A percentile compares a stretch with the other conserved stretches of the same genome.
phyloP scores from a whole-genome alignment of 2,797 vertebrate genomes.

The Pangasius macronema region DNA sequence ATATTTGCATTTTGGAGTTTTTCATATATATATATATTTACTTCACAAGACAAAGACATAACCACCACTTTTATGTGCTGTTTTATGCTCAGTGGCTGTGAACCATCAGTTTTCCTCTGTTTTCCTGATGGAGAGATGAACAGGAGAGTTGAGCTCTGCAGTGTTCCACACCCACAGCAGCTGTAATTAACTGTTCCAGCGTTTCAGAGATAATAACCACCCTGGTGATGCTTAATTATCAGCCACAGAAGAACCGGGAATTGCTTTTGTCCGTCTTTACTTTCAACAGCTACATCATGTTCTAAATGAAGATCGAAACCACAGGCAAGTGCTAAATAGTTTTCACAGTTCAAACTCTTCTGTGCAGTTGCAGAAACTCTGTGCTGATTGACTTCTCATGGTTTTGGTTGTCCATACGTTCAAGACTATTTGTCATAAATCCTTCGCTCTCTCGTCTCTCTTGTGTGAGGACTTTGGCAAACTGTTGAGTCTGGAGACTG shows the following conservation, averaged over 20 bases:
- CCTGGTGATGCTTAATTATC: conserved; percentile 48
- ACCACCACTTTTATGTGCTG: neutral
- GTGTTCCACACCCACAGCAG: conserved; percentile 42
- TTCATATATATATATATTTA: neutral
- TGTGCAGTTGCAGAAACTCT: neutral
- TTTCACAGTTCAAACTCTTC: neutral
- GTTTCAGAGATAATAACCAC: conserved; percentile 46
- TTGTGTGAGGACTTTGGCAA: neutral
- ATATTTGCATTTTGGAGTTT: neutral
- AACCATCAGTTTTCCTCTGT: conserved; percentile 11
- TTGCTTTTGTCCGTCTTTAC: conserved; percentile 43
- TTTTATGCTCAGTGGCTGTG: neutral
- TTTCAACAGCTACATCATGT: conserved; percentile 20
- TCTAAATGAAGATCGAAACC: conserved; percentile 24
- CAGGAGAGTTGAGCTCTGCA: conserved; percentile 37
- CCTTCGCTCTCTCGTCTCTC: neutral
- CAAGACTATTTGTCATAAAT: neutral
- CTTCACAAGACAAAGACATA: neutral
- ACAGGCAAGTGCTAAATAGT: neutral
- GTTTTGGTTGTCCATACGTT: neutral
- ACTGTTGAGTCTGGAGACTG: neutral
- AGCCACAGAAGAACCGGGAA: conserved; percentile 36
- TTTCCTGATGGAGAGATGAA: conserved; percentile 9
- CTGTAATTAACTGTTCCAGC: conserved; percentile 54
- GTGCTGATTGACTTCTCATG: neutral